phyloP scores from a whole-genome alignment of 2,888 invertebrate species.

The Pegoplata infirma region DNA sequence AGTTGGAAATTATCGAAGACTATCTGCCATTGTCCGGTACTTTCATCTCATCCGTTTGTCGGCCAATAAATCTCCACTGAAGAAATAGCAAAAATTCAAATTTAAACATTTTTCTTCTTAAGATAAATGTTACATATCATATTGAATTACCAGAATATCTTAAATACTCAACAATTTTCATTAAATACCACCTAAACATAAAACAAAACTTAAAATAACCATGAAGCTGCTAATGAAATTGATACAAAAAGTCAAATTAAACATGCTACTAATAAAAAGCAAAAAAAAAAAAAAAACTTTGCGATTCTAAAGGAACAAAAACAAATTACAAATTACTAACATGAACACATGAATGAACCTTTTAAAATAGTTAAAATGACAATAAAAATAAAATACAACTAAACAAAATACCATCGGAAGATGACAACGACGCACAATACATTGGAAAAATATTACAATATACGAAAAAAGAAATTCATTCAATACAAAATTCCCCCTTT shows the following conservation, averaged over 20 bases:
- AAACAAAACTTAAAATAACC: conserved; percentile 66
- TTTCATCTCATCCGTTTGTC: neutral
- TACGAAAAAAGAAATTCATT: conserved; percentile 47
- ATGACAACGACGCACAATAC: conserved; percentile 58
- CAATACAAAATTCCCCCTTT: conserved; percentile 30
- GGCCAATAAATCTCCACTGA: neutral
- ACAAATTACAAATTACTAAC: conserved; percentile 61
- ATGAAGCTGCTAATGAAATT: conserved; percentile 73
- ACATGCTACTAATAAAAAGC: conserved; percentile 49
- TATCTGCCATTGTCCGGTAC: no score
- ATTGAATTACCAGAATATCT: conserved; percentile 54
- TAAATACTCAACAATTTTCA: conserved; percentile 28
- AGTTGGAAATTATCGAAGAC: no score
- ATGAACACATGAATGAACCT: conserved; percentile 62
- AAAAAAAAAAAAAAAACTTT: no score
- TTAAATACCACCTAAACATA: conserved; percentile 44
- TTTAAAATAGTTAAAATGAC: conserved; percentile 63
- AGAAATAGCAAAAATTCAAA: neutral
- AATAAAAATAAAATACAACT: conserved; percentile 57
- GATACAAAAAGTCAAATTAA: conserved; percentile 67
- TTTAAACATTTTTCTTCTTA: neutral
- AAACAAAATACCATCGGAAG: conserved; percentile 59
- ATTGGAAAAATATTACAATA: conserved; percentile 51
- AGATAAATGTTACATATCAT: conserved; percentile 29
- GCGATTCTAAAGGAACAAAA: conserved; percentile 1